Conservation (phyloP, 2,888 invertebrate genomes). For the Junonia oenone region DNA sequence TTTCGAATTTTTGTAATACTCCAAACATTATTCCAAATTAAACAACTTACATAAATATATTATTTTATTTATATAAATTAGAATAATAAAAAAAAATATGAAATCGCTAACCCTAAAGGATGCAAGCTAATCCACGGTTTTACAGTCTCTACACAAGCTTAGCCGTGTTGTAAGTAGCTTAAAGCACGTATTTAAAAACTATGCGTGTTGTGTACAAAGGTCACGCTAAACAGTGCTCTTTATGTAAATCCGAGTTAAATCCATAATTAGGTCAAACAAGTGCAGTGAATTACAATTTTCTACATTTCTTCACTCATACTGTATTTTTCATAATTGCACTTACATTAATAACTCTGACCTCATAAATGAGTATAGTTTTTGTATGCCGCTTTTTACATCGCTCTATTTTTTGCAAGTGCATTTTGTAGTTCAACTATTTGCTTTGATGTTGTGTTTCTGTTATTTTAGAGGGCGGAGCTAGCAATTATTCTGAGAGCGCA, state of each 20-base stretch:
- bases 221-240: too few relatives aligned
- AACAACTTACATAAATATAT: too few relatives aligned
- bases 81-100: too few relatives aligned
- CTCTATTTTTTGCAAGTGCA: not conserved
- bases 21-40: not conserved
- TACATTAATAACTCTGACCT: not conserved
- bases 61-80: too few relatives aligned
- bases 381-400: constrained; percentile 2
- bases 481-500: too few relatives aligned
- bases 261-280: not conserved
- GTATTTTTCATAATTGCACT: not conserved
- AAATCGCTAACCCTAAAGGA: too few relatives aligned
- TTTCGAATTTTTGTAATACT: not conserved
- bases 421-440: not conserved
- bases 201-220: too few relatives aligned
- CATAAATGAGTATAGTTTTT: not conserved
- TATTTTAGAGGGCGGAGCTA: not conserved
- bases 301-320: not conserved
- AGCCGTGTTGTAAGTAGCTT: too few relatives aligned
- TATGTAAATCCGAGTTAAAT: too few relatives aligned
- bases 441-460: not conserved
- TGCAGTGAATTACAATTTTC: not conserved
- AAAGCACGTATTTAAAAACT: too few relatives aligned
- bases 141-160: too few relatives aligned
- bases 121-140: too few relatives aligned